These are phyloP conservation scores for Hypsopygia costalis DNA, from an alignment of 2,888 invertebrate genomes.

Conservation along the genomic window DNA sequence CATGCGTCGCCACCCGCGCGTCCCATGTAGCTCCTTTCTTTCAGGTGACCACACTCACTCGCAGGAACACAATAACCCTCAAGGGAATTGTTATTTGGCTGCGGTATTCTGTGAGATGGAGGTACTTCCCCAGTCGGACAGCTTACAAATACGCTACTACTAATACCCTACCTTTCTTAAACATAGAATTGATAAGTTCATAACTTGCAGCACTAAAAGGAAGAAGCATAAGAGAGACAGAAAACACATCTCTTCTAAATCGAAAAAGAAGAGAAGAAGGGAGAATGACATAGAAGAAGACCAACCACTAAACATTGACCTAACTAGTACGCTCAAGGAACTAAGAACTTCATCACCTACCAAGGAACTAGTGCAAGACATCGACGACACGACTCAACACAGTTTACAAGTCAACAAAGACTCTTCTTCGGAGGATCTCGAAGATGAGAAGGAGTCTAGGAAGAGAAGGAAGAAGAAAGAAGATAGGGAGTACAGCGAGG, in stretches of 20 bases:
- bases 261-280: conserved; percentile 44
- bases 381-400: conserved; percentile 24
- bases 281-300: conserved; percentile 34
- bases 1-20: too few relatives aligned
- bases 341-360: conserved; percentile 58
- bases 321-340: conserved; percentile 57
- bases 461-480: conserved; percentile 32
- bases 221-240: conserved; percentile 65
- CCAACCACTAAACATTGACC: conserved; percentile 47
- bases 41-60: neutral
- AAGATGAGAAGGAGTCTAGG: conserved; percentile 16
- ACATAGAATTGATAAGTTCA: too few relatives aligned
- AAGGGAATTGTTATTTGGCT: too few relatives aligned
- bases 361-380: conserved; percentile 41
- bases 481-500: conserved; percentile 63
- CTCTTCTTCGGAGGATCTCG: conserved; percentile 25
- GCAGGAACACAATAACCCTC: too few relatives aligned
- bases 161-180: too few relatives aligned
- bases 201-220: conserved; percentile 47
- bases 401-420: conserved; percentile 14
- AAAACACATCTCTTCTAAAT: conserved; percentile 43
- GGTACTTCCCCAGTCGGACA: too few relatives aligned
- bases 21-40: too few relatives aligned
- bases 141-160: too few relatives aligned
- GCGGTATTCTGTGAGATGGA: too few relatives aligned